Conservation (phyloP, 2,113 vertebrate genomes). For the Hassar affinis region DNA sequence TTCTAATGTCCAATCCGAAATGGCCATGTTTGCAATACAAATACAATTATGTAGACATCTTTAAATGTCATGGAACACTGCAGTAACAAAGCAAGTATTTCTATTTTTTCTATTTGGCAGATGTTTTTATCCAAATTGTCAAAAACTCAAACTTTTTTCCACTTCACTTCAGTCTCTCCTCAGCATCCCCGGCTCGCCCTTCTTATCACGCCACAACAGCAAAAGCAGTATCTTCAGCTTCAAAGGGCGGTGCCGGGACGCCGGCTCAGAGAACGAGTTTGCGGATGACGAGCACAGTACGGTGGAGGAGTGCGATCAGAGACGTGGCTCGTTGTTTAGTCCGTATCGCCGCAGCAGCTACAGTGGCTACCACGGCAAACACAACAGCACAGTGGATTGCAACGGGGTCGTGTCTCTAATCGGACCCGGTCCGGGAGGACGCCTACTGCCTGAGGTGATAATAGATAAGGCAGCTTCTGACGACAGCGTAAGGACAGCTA, state of each 20-base stretch:
- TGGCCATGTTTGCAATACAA: neutral
- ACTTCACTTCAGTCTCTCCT: constrained; percentile 82
- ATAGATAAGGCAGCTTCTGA: constrained; percentile 89
- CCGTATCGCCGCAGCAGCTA: constrained; percentile 92
- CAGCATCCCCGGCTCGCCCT: constrained; percentile 95
- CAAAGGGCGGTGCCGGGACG: constrained; percentile 87
- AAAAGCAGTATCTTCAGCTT: constrained; percentile 99
- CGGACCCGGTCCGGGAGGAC: constrained; percentile 87
- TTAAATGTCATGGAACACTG: neutral
- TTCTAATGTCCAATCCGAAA: neutral
- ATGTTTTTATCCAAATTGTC: neutral
- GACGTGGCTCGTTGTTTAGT: constrained; percentile 91
- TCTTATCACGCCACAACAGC: constrained; percentile 95
- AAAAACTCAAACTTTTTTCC: constrained; percentile 24
- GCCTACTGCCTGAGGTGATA: constrained; percentile 98
- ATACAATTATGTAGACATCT: neutral
- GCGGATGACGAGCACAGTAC: constrained; percentile 97
- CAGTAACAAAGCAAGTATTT: neutral
- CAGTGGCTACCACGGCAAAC: constrained; percentile 92
- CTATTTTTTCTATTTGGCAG: neutral
- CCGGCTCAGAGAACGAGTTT: constrained; percentile 93
- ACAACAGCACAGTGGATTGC: constrained; percentile 97
- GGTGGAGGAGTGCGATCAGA: constrained; percentile 92
- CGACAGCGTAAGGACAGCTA: constrained; percentile 82
- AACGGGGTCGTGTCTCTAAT: constrained; percentile 98